Evolutionary conservation across 1,140 invertebrate species (phyloP).

Genomic region (Sycophila sp.): DNA sequence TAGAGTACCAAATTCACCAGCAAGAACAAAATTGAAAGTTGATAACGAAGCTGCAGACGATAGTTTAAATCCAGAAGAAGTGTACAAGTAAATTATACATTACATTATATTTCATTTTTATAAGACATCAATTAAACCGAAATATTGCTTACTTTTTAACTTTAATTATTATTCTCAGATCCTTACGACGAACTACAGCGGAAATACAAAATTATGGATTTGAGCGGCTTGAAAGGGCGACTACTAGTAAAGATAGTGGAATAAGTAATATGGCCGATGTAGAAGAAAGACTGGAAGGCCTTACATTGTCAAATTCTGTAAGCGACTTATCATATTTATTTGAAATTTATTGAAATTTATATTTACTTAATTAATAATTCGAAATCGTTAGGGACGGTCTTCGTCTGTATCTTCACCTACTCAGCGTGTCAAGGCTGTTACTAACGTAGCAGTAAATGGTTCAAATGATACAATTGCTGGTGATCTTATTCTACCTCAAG

Average conservation of each 20-base stretch:
- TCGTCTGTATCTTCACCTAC: conserved; percentile 66
- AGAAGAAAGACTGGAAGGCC: conserved; percentile 69
- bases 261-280: conserved; percentile 84
- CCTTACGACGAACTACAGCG: conserved; percentile 88
- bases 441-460: conserved; percentile 60
- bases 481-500: conserved; percentile 62
- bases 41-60: conserved; percentile 69
- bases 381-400: conserved; percentile 56
- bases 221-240: conserved; percentile 78
- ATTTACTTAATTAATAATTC: not conserved
- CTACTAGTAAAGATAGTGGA: conserved; percentile 88
- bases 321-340: conserved; percentile 5
- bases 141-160: no score
- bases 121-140: no score
- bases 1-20: conserved; percentile 58
- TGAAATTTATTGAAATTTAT: not conserved
- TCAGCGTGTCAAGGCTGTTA: conserved; percentile 58
- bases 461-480: conserved; percentile 62
- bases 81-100: conserved; percentile 75
- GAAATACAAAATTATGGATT: conserved; percentile 93
- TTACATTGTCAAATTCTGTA: conserved; percentile 63
- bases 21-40: conserved; percentile 51
- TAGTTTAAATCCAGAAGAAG: conserved; percentile 84
- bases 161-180: conserved; percentile 68
- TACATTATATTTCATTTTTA: no score